phyloP scores from a whole-genome alignment of 2,888 invertebrate species.

The Platycnemis pennipes region DNA sequence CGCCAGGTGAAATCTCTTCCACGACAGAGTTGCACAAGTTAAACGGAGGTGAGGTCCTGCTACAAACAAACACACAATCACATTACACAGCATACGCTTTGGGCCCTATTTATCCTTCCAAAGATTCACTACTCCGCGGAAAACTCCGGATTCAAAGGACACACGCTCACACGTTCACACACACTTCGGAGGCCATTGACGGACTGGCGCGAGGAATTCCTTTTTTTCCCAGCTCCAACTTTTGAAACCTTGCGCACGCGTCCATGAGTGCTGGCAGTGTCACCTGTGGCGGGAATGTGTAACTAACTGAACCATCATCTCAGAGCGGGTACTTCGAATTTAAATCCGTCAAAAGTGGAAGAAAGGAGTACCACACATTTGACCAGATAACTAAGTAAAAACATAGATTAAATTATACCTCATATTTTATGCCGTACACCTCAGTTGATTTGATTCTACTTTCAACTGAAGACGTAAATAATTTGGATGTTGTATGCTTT shows the following conservation, averaged over 20 bases:
- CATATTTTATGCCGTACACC: too few species aligned
- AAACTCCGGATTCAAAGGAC: slow-evolving; percentile 33
- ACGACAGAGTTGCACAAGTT: slow-evolving; percentile 8
- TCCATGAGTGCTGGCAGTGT: neutral
- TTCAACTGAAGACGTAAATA: too few species aligned
- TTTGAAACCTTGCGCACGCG: slow-evolving; percentile 58
- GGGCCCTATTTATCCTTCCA: slow-evolving; percentile 19
- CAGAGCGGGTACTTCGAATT: neutral
- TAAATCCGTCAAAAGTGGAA: neutral
- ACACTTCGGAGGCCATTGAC: slow-evolving; percentile 61
- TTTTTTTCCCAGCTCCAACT: slow-evolving; percentile 52
- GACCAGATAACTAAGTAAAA: too few species aligned
- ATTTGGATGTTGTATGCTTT: too few species aligned
- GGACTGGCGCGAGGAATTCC: slow-evolving; percentile 60
- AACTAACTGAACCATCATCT: neutral
- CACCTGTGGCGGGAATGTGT: slow-evolving; percentile 10
- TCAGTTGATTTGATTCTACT: too few species aligned
- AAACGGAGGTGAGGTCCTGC: neutral
- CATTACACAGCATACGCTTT: slow-evolving; percentile 56
- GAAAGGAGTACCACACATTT: too few species aligned
- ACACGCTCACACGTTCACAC: slow-evolving; percentile 63
- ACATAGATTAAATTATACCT: too few species aligned
- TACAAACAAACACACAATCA: slow-evolving; percentile 54
- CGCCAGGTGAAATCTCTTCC: slow-evolving; percentile 63
- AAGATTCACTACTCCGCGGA: slow-evolving; percentile 21